Conservation (phyloP, 30 jellyfish, hydroid and myxozoan genomes). For the Aurelia aurita complex sp. Pacific region DNA sequence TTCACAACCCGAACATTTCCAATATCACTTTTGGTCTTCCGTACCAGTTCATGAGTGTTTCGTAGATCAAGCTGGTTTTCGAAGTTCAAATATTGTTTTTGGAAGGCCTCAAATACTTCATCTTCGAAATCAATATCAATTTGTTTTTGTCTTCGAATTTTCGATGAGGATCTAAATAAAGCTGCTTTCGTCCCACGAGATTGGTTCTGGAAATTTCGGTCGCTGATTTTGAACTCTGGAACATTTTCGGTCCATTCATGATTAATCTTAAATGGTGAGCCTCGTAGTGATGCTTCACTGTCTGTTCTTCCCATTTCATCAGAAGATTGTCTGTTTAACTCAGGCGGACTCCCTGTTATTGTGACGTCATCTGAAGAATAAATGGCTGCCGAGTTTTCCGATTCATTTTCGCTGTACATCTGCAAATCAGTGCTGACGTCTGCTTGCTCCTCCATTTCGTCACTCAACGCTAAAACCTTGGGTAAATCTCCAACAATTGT, state of each 20-base stretch:
- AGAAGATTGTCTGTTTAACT: not conserved
- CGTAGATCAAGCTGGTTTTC: not conserved
- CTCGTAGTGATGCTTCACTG: not conserved
- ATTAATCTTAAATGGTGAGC: not conserved
- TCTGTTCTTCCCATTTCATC: not conserved
- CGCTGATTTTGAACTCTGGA: slow-evolving; percentile 2
- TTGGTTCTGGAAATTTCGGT: slow-evolving; percentile 15
- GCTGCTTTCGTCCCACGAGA: slow-evolving; percentile 15
- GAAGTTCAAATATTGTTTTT: not conserved
- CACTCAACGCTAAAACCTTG: slow-evolving; percentile 39
- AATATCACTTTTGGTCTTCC: slow-evolving; percentile 72
- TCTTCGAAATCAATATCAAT: not conserved
- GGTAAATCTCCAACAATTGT: slow-evolving; percentile 96
- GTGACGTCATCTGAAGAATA: slow-evolving; percentile 20
- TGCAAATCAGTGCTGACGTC: not conserved
- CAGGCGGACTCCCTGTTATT: not conserved
- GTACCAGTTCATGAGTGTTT: slow-evolving; percentile 38
- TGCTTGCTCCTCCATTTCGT: not conserved
- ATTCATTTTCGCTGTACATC: not conserved
- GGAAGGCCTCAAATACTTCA: slow-evolving; percentile 14
- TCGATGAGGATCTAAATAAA: slow-evolving; percentile 27
- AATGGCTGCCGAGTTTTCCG: not conserved
- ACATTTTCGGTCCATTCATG: not conserved
- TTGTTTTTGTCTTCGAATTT: slow-evolving; percentile 47
- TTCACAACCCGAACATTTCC: slow-evolving; percentile 50